These are phyloP conservation scores for Zosterops japonicus DNA, from an alignment of 2,113 vertebrate genomes.

Conservation along the genomic window DNA sequence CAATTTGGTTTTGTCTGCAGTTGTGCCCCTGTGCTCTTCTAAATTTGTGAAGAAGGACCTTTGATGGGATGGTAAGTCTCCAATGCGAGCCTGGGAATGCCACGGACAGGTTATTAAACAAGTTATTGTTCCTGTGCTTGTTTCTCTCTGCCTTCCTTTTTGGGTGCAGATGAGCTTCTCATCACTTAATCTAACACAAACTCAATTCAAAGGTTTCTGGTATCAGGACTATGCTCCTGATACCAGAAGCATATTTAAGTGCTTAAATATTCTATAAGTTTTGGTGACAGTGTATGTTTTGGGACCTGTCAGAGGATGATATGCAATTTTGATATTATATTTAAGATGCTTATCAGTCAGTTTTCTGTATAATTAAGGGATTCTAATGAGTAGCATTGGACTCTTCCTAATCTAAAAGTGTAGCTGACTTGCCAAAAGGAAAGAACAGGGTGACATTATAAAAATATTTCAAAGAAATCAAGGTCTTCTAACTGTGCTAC, in stretches of 20 bases:
- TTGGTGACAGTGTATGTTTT: neutral
- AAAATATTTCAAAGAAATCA: neutral
- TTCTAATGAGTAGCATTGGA: neutral
- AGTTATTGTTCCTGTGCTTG: neutral
- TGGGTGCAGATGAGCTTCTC: neutral
- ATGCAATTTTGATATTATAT: neutral
- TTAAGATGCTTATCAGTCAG: neutral
- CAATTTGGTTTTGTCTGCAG: neutral
- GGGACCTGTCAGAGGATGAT: neutral
- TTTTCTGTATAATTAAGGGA: neutral
- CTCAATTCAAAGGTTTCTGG: neutral
- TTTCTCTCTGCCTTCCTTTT: neutral
- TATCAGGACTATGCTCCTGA: neutral
- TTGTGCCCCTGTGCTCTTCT: neutral
- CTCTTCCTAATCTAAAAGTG: neutral
- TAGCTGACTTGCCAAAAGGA: constrained; percentile 70
- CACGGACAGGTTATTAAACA: neutral
- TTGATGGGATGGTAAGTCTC: neutral
- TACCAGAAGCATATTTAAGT: too few species aligned
- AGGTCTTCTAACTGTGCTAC: neutral
- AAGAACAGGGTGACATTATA: neutral
- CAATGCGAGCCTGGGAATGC: neutral
- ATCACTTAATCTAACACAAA: neutral
- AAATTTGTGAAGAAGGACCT: neutral
- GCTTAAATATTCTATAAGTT: neutral